phyloP scores from a whole-genome alignment of 2,888 invertebrate species.

The Ceramica pisi region DNA sequence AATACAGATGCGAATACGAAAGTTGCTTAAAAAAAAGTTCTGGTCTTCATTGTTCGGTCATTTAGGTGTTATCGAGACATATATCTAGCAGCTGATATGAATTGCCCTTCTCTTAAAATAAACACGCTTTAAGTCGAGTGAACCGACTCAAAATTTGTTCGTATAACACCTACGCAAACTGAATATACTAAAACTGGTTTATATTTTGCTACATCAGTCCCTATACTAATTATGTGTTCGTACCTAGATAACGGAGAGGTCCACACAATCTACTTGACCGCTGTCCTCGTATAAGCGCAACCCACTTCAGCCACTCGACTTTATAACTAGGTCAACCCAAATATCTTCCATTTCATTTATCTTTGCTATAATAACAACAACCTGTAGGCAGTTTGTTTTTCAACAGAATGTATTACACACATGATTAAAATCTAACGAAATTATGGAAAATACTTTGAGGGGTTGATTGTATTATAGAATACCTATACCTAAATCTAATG shows the following conservation, averaged over 20 bases:
- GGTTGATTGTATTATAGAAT: no score
- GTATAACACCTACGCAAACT: not conserved
- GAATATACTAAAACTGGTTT: not conserved
- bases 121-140: not conserved
- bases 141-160: not conserved
- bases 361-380: slow-evolving; percentile 49
- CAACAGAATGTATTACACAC: slow-evolving; percentile 11
- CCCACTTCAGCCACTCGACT: slow-evolving; percentile 17
- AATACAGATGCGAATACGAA: no score
- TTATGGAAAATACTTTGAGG: not conserved
- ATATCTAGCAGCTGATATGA: not conserved
- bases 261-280: slow-evolving; percentile 28
- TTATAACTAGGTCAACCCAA: slow-evolving; percentile 57
- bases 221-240: slow-evolving; percentile 26
- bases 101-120: not conserved
- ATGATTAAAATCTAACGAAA: not conserved
- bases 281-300: slow-evolving; percentile 7
- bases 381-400: slow-evolving; percentile 46
- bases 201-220: slow-evolving; percentile 14
- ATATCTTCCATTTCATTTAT: slow-evolving; percentile 56
- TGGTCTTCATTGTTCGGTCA: not conserved
- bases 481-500: no score
- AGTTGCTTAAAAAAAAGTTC: no score
- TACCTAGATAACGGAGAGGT: slow-evolving; percentile 32
- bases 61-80: not conserved